These are phyloP conservation scores for Micromussa lordhowensis DNA, from an alignment of 92 coral and sea anemone genomes.

Conservation along the genomic window DNA sequence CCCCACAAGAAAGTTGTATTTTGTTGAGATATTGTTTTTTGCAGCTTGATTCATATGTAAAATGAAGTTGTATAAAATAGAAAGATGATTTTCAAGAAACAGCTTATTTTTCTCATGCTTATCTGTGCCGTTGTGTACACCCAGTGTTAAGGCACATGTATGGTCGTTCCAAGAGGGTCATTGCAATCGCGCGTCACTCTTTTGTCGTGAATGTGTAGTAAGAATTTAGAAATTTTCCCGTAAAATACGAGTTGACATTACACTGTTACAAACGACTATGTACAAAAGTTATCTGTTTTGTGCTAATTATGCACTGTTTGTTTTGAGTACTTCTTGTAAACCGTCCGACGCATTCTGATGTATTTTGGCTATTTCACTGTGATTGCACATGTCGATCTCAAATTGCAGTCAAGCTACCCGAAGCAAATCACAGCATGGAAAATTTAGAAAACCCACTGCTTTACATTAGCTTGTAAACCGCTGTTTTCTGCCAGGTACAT, in stretches of 20 bases:
- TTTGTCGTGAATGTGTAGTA: neutral
- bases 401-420: neutral
- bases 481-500: neutral
- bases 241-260: slow-evolving; percentile 13
- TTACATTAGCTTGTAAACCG: neutral
- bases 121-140: neutral
- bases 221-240: neutral
- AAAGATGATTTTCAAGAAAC: neutral
- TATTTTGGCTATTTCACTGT: neutral
- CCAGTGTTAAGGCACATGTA: neutral
- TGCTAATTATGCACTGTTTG: slow-evolving; percentile 29
- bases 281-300: slow-evolving; percentile 27
- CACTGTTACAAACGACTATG: slow-evolving; percentile 5
- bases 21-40: slow-evolving; percentile 9
- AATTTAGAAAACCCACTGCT: neutral
- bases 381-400: neutral
- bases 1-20: neutral
- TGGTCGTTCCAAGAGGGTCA: neutral
- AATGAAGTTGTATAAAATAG: slow-evolving; percentile 7
- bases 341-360: slow-evolving; percentile 4
- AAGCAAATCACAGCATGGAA: neutral
- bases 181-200: neutral
- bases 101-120: neutral
- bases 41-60: neutral
- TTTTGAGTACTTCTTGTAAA: slow-evolving; percentile 8